Percentiles rank a stretch among this genome's conserved stretches.
phyloP scores from a whole-genome alignment of 2,113 vertebrate genomes.

The Syngnathus typhle region DNA sequence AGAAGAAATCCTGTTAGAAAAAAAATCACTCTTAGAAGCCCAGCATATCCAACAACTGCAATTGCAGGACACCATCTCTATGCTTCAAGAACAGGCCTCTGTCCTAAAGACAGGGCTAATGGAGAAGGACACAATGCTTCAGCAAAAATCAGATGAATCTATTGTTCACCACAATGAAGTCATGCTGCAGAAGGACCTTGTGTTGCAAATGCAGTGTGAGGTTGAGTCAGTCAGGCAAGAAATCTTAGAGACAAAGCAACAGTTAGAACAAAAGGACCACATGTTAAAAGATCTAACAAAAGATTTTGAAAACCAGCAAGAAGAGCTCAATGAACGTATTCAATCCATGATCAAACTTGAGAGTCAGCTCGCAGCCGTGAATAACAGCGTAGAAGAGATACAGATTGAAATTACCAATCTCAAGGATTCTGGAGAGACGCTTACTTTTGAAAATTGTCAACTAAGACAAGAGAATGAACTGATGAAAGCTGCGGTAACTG shows the following conservation, averaged over 20 bases:
- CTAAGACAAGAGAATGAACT: slow-evolving; percentile 56
- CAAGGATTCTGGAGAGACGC: slow-evolving; percentile 49
- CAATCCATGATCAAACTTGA: slow-evolving; percentile 61
- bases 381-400: slow-evolving; percentile 58
- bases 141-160: slow-evolving; percentile 65
- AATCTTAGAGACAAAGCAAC: slow-evolving; percentile 45
- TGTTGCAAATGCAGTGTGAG: slow-evolving; percentile 57
- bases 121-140: slow-evolving; percentile 59
- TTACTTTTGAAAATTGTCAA: slow-evolving; percentile 51
- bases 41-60: slow-evolving; percentile 60
- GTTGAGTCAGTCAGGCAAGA: slow-evolving; percentile 58
- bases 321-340: slow-evolving; percentile 61
- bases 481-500: slow-evolving; percentile 51
- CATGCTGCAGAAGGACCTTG: slow-evolving; percentile 39
- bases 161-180: slow-evolving; percentile 45
- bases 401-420: slow-evolving; percentile 58
- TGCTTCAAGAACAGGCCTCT: slow-evolving; percentile 71
- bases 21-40: slow-evolving; percentile 50
- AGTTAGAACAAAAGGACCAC: slow-evolving; percentile 62
- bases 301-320: slow-evolving; percentile 59
- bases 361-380: slow-evolving; percentile 61
- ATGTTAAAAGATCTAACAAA: slow-evolving; percentile 36
- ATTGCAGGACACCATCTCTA: slow-evolving; percentile 61
- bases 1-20: slow-evolving; percentile 55
- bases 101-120: slow-evolving; percentile 64